These are phyloP conservation scores for Palloptera scutellata DNA, from an alignment of 2,888 invertebrate genomes.

Conservation along the genomic window DNA sequence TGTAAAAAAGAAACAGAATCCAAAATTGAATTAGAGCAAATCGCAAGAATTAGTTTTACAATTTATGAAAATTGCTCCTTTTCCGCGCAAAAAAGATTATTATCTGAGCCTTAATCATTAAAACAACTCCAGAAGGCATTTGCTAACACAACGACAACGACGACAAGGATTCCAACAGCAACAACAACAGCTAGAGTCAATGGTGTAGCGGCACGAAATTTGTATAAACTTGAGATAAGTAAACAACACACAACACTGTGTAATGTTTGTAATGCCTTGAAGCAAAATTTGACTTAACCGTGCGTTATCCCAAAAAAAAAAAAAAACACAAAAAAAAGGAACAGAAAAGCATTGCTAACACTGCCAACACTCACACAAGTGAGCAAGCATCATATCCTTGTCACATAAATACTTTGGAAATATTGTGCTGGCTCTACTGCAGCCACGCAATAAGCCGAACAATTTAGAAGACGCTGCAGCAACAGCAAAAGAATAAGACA, in stretches of 20 bases:
- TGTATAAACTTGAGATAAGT: slow-evolving; percentile 7
- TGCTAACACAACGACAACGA: neutral
- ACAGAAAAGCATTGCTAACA: neutral
- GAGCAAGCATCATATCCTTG: too few relatives aligned
- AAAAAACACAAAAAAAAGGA: neutral
- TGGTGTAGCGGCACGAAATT: neutral
- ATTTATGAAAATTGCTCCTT: slow-evolving; percentile 36
- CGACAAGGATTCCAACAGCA: neutral
- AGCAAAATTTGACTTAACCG: slow-evolving; percentile 17
- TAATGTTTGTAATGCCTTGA: slow-evolving; percentile 25
- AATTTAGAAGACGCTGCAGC: neutral
- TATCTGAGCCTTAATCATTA: slow-evolving; percentile 34
- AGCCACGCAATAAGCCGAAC: neutral
- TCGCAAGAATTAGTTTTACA: slow-evolving; percentile 36
- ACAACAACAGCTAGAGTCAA: neutral
- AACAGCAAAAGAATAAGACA: neutral
- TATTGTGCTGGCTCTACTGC: neutral
- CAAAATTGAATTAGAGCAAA: slow-evolving; percentile 39
- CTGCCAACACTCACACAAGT: neutral
- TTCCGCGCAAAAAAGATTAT: slow-evolving; percentile 21
- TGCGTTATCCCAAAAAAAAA: slow-evolving; percentile 15
- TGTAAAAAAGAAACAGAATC: neutral
- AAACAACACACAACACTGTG: slow-evolving; percentile 22
- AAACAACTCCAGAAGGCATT: slow-evolving; percentile 36
- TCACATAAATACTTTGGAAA: neutral